Evolutionary conservation across 2,888 invertebrate genomes (phyloP), one percentile per base, ranked within the genome.

Genomic region (Trichopoda pennipes): DNA sequence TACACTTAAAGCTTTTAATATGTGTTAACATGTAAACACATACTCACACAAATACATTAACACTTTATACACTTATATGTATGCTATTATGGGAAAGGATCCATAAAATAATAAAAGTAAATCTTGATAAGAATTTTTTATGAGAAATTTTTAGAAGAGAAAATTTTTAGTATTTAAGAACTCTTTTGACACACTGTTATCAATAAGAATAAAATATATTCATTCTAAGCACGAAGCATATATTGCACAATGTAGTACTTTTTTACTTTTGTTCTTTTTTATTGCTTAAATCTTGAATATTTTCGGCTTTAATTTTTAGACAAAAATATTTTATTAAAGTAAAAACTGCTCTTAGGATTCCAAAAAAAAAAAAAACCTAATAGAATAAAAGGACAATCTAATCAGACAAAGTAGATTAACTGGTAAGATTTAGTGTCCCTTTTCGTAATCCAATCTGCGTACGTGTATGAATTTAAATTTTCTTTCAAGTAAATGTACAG

Each of bases 81-180:
- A 12, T 21, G 12, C 51, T 47, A 35, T 38, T 19, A 38, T n/a
- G n/a, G 14, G 19, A 35, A 51, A 68, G 51, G 6, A 10, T 55
- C 87, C 89, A 88, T 89, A 90, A 88, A 88, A 89, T 88, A 90
- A 90, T 90, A 90, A 90, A 90, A 88, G 86, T 88, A 89, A 90
- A 90, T 90, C 90, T 90, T 90, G 90, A 89, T 89, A 87, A 88
- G 88, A 89, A 88, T 90, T 90, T 90, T 89, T 90, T 89, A 89
- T 90, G 87, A 88, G 88, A n/a, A n/a, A n/a, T n/a, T n/a, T n/a
- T 86, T 85, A 74, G 47, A 70, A 77, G 78, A 72, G 51, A 72
- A 53, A 28, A 63, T 61, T 73, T 53, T 55, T 51, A 61, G 53
- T 61, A 47, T 68, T 72, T 79, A 63, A 32, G 35, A 28, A 66